Base-by-base conservation (phyloP, 2,113 vertebrate genomes). In the Azemiops feae region DNA sequence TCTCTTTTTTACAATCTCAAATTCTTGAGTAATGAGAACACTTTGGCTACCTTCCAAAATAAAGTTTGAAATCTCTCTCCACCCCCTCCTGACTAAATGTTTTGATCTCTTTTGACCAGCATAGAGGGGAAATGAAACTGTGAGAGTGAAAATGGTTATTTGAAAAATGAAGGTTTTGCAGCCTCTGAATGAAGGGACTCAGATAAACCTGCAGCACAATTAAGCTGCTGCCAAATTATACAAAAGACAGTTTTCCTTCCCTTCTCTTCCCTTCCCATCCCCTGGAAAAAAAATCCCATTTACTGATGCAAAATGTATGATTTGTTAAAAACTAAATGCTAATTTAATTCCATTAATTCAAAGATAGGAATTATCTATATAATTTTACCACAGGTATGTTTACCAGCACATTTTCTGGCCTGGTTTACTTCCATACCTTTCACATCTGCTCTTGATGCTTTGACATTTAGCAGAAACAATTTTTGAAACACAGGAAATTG, bases 11-110 rank as follows among this genome's bases (percentile, higher is more conserved):
- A 0, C 74, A 92, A 89, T 57, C 89, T 96, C 89, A 88, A 47
- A 89, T 88, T 89, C 88, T 88, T 45, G 85, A 69, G 20, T 47
- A 57, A 87, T 30, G 57, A 69, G 20, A 47, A 57, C 27, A 11
- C 64, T 23, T 95, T 97, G 97, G 97, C 95, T 50, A 69, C 50
- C 58, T 43, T 93, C 97, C 98, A 97, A 95, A 93, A 92, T 93
- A 92, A 92, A 96, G 60, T 30, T 60, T 92, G 91, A 93, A 95
- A 89, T 92, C 96, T 96, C 89, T 96, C 96, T 97, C 96, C 96
- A 97, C 74, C 34, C 34, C 34, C 18, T 81, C 34, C 74, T 43
- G 74, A 81, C 34, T 81, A 81, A 81, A 81, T 22, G 74, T 81
- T 81, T 81, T 81, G 96, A 0, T 96, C 95, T 92, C 85, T 0